Conservation (phyloP, 2,888 invertebrate species). For the Agapetus fuscipes region DNA sequence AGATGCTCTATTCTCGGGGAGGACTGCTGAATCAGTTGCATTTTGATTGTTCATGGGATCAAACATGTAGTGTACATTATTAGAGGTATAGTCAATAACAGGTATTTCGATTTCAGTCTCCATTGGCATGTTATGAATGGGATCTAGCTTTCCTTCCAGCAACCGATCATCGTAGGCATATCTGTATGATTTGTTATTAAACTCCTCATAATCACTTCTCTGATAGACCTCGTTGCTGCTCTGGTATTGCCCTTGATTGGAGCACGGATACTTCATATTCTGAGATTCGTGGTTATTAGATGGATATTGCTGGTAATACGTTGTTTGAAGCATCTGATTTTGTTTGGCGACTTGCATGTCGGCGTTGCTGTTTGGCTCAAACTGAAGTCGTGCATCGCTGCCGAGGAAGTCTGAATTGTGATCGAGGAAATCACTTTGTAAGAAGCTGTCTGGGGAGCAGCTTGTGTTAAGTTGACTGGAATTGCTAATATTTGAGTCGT, state of each 20-base stretch:
- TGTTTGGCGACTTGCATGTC: conserved; percentile 2
- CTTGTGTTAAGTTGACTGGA: conserved; percentile 32
- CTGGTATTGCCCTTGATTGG: conserved; percentile 9
- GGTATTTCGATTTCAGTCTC: conserved; percentile 32
- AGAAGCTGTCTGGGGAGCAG: conserved; percentile 46
- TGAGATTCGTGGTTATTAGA: conserved; percentile 13
- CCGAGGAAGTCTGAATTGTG: conserved; percentile 23
- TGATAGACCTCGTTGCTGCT: conserved; percentile 8
- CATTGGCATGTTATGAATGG: conserved; percentile 25
- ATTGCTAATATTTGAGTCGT: conserved; percentile 36
- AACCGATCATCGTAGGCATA: conserved; percentile 21
- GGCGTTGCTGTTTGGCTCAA: conserved; percentile 21
- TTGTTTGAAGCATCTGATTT: not conserved
- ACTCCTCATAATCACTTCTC: conserved; percentile 23
- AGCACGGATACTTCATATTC: conserved; percentile 13
- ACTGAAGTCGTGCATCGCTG: conserved; percentile 20
- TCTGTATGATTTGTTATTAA: conserved; percentile 20
- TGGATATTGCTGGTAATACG: conserved; percentile 22
- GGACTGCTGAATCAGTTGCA: not conserved
- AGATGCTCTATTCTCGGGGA: conserved; percentile 10
- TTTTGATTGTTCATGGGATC: conserved; percentile 11
- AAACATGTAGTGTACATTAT: conserved; percentile 21
- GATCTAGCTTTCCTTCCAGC: conserved; percentile 26
- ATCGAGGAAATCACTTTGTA: conserved; percentile 27
- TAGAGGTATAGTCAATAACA: conserved; percentile 25